phyloP scores from a whole-genome alignment of 1,140 invertebrate genomes.

The Drosophila mauritiana region DNA sequence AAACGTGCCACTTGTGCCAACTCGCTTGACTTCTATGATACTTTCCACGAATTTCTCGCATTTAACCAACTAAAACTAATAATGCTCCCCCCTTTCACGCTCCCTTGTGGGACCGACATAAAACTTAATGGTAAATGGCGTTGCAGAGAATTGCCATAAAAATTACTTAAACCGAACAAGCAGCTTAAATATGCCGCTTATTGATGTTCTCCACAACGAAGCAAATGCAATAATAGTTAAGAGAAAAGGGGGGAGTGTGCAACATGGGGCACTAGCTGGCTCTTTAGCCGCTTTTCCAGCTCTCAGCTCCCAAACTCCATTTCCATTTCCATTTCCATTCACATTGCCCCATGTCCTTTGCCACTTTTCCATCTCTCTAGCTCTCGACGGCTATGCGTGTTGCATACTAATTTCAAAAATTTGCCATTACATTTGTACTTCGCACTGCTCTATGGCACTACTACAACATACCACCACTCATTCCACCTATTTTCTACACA shows the following conservation, averaged over 20 bases:
- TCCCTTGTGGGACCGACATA: not conserved
- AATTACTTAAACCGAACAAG: constrained; percentile 76
- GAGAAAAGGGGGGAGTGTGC: constrained; percentile 10
- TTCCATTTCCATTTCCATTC: constrained; percentile 34
- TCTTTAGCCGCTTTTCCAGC: constrained; percentile 42
- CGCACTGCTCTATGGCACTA: constrained; percentile 44
- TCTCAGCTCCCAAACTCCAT: constrained; percentile 10
- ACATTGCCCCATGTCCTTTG: constrained; percentile 15
- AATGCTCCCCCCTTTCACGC: constrained; percentile 10
- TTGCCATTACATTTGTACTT: constrained; percentile 77
- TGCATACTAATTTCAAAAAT: constrained; percentile 79
- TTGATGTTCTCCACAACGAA: constrained; percentile 52
- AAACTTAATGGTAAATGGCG: constrained; percentile 44
- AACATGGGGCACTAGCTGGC: constrained; percentile 16
- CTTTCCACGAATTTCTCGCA: constrained; percentile 15
- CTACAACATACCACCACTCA: not conserved
- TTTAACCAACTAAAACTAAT: constrained; percentile 40
- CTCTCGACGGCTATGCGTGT: constrained; percentile 54
- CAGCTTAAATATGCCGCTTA: constrained; percentile 74
- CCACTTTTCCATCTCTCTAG: constrained; percentile 9
- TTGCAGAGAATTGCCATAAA: constrained; percentile 68
- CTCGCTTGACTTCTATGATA: constrained; percentile 17
- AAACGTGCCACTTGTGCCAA: constrained; percentile 10
- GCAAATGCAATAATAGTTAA: constrained; percentile 47
- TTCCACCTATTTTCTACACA: constrained; percentile 5